Evolutionary conservation across 92 coral and sea anemone species (phyloP).

Genomic region (Pocillopora meandrina): DNA sequence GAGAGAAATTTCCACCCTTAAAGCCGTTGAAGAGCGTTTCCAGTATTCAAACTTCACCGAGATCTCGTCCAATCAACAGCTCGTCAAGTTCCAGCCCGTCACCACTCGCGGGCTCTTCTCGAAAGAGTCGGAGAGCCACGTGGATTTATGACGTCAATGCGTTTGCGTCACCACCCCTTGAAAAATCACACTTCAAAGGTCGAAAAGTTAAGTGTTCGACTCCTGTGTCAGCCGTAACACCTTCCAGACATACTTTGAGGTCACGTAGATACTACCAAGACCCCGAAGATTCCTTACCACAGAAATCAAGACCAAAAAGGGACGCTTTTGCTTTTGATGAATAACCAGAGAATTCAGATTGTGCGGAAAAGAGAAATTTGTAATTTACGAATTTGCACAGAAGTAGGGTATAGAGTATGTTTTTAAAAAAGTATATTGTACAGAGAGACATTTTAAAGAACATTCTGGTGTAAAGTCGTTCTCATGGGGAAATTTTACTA

Average conservation of each 20-base stretch:
- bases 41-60: not conserved
- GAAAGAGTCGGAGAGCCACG: conserved; percentile 30
- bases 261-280: not conserved
- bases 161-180: conserved; percentile 20
- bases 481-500: not conserved
- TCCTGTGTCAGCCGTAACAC: conserved; percentile 2
- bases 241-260: conserved; percentile 13
- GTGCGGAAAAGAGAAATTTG: not conserved
- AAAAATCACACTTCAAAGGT: not conserved
- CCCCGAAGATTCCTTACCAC: not conserved
- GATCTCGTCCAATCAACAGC: conserved; percentile 2
- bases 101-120: conserved; percentile 12
- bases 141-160: conserved; percentile 28
- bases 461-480: not conserved
- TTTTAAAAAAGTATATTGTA: not conserved
- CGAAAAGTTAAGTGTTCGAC: conserved; percentile 6
- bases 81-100: conserved; percentile 1
- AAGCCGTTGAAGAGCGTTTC: conserved; percentile 19
- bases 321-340: conserved; percentile 36
- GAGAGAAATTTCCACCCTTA: not conserved
- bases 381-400: not conserved
- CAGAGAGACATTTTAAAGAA: not conserved
- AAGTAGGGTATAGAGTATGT: not conserved
- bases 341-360: not conserved
- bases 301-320: not conserved